phyloP scores from a whole-genome alignment of 2,113 vertebrate genomes.

The Egretta garzetta region DNA sequence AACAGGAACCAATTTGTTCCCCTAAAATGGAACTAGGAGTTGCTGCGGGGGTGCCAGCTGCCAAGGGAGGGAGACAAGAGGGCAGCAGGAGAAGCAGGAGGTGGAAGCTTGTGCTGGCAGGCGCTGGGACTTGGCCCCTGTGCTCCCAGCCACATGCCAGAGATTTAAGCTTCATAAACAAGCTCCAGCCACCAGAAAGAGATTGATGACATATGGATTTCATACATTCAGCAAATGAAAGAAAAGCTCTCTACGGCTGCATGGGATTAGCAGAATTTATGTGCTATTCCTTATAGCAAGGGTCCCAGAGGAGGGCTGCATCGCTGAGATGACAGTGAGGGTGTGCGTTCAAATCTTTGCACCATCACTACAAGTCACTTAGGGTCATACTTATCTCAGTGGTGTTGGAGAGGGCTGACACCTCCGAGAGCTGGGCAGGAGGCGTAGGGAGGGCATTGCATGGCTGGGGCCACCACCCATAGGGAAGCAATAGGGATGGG shows the following conservation, averaged over 20 bases:
- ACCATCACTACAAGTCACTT: neutral
- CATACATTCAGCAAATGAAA: slow-evolving; percentile 30
- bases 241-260: neutral
- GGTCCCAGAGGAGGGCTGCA: neutral
- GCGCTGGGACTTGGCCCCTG: neutral
- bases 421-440: too few species aligned
- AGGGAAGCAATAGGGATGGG: too few species aligned
- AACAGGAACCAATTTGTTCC: neutral
- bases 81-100: neutral
- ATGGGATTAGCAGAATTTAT: slow-evolving; percentile 24
- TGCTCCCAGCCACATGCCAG: slow-evolving; percentile 42
- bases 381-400: neutral
- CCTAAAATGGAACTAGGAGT: neutral
- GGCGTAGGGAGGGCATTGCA: too few species aligned
- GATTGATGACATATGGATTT: slow-evolving; percentile 60
- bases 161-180: slow-evolving; percentile 38
- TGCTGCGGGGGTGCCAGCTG: neutral
- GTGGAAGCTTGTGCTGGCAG: neutral
- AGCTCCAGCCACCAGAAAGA: slow-evolving; percentile 13
- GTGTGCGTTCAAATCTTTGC: accelerated
- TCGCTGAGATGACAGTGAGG: accelerated
- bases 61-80: neutral
- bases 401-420: neutral
- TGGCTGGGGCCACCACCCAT: too few species aligned
- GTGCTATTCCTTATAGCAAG: neutral